Evolutionary conservation across 53 echinoderm and acorn worm genomes (phyloP), one percentile per base, ranked within the genome.

Genomic region (Paelopatides confundens): DNA sequence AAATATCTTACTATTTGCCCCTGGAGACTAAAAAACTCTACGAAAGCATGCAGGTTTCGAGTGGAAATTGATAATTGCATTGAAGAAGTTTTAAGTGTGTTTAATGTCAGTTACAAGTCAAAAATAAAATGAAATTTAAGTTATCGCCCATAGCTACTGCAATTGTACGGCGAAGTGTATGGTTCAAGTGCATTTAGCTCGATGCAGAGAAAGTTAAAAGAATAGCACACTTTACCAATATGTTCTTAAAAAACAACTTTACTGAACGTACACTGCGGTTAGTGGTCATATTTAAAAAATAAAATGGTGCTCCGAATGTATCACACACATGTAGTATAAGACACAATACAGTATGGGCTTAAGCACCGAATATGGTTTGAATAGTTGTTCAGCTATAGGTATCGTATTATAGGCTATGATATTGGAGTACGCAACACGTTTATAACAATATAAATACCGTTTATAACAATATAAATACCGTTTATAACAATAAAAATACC

Each of bases 91-190:
- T 74, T 74, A 74, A 74, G 74, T 74, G 74, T 46, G 74, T 74
- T 74, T 74, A 74, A 74, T 74, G 74, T 74, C 74, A 43, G 74
- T 74, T 74, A 21, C 28, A 74, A 74, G 74, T 74, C 74, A 74
- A 46, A n/a, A 74, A 10, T 46, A 46, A 74, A 74, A 74, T 74
- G 74, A 74, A 39, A 74, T 74, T 43, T 46, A 74, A 21, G n/a
- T n/a, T 74, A 40, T 74, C 74, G 74, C 74, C 74, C 40, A 43
- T 36, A 74, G 74, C 74, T 40, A 74, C 40, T 24, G 21, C 40
- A 36, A 74, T 39, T 21, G 74, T 74, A 46, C 27, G 40, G 46
- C n/a, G 46, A 46, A 46, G 46, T 28, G 35, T 46, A 28, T 36
- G n/a, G 74, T 74, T 74, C 74, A 74, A 74, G 74, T 74, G 6